Base-by-base conservation (phyloP, 2,113 vertebrate genomes). In the Phainopepla nitens region DNA sequence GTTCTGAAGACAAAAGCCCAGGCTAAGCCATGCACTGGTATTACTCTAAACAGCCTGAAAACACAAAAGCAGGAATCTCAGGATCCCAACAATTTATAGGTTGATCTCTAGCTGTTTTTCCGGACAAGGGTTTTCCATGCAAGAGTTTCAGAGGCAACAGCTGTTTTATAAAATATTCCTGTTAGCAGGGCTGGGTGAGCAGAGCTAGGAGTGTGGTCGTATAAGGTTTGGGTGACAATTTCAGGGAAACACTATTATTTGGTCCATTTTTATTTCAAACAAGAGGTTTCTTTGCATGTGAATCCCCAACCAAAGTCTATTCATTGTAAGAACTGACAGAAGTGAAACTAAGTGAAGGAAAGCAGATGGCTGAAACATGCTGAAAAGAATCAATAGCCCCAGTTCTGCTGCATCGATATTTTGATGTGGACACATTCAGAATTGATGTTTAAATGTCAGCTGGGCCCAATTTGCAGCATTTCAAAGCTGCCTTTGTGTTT, bases 401-500 rank as follows among this genome's bases (percentile, higher is more conserved):
- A 41, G 65, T 94, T 91, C 83, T 96, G 69, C 92, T 78, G 89
- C 86, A 91, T 97, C 61, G 18, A 96, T 96, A 96, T 87, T 96
- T 93, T 93, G 93, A 90, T 90, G 82, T 95, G 83, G 92, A 93
- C 88, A 78, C 76, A 69, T 94, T 89, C 65, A 73, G 79, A 96
- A 95, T 53, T 93, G 83, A 93, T 94, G 94, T 88, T 92, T 78
- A 95, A 96, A 96, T 96, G 97, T 97, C 97, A 97, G 39, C 93
- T 90, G 79, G 87, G 90, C 82, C 92, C 81, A 95, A 77, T 95
- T 96, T 96, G 72, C 62, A 69, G 77, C 71, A 68, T 95, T 96
- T 97, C 95, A 97, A 89, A 95, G 84, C 64, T 15, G 15, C 49
- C 77, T 95, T 95, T 94, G 57, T 94, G 70, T 94, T 95, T 89